Evolutionary conservation across 2,113 vertebrate species (phyloP).

Genomic region (Egretta garzetta): DNA sequence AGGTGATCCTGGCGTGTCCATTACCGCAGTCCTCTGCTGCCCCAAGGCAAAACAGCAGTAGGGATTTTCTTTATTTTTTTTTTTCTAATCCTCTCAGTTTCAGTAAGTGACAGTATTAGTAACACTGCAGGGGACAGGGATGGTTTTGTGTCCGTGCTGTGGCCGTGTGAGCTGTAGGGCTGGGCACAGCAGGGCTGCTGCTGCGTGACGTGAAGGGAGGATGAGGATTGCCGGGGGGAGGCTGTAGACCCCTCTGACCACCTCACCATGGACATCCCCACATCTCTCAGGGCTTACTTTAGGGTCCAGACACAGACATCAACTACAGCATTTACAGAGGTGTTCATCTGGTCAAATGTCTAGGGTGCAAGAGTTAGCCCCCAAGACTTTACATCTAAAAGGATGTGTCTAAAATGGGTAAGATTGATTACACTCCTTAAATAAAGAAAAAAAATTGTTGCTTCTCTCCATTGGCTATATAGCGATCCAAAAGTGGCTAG

Average conservation of each 20-base stretch:
- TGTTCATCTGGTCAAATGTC: background rate
- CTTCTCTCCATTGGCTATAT: background rate
- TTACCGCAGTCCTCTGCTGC: background rate
- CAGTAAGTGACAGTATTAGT: background rate
- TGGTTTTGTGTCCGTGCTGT: fast-evolving
- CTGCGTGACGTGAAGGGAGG: fast-evolving
- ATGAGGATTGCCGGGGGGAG: background rate
- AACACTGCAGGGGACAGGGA: background rate
- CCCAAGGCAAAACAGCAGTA: background rate
- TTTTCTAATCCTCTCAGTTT: background rate
- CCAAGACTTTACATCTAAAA: background rate
- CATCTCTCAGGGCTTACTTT: background rate
- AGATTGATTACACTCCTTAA: background rate
- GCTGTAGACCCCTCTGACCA: background rate
- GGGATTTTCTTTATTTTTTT: background rate
- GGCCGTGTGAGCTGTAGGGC: background rate
- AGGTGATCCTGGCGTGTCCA: background rate
- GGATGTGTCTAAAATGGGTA: background rate
- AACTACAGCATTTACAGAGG: background rate
- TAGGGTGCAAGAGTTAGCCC: background rate
- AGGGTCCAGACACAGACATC: background rate
- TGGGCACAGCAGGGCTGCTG: background rate
- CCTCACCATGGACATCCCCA: too few species aligned
- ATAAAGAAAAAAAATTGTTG: background rate
- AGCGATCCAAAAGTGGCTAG: background rate